Evolutionary conservation across 2,888 invertebrate genomes (phyloP).

Genomic region (Macrosoma leucophasiata): DNA sequence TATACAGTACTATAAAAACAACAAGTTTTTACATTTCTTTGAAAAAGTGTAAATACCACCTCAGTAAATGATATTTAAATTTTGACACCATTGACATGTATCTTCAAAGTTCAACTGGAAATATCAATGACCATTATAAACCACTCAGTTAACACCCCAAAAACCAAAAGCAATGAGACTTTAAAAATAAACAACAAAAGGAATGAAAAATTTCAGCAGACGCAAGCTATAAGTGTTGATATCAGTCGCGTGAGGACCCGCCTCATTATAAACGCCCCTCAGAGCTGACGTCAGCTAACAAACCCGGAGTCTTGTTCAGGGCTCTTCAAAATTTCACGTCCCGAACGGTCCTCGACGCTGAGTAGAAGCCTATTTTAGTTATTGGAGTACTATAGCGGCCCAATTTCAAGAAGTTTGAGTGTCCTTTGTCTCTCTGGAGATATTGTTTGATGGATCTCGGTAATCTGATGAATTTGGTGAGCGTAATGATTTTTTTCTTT

Average conservation of each 20-base stretch:
- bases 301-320: conserved; percentile 36
- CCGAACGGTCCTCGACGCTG: conserved; percentile 39
- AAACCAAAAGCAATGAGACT: conserved; percentile 1
- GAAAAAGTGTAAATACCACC: background rate
- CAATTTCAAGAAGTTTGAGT: conserved; percentile 29
- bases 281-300: conserved; percentile 43
- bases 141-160: no score
- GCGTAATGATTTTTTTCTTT: no score
- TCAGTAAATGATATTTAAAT: background rate
- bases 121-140: no score
- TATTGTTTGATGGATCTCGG: no score
- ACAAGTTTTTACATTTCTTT: background rate
- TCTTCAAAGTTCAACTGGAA: no score
- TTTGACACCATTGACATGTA: no score
- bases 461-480: no score
- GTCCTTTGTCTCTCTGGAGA: no score
- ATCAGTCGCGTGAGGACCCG: conserved; percentile 3
- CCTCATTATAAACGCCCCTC: conserved; percentile 7
- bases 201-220: no score
- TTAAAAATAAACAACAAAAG: no score
- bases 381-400: conserved; percentile 34
- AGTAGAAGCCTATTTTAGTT: conserved; percentile 47
- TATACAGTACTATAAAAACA: background rate
- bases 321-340: conserved; percentile 45
- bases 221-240: conserved; percentile 5